Evolutionary conservation across 2,113 vertebrate genomes (phyloP).

Genomic region (Montifringilla adamsi): DNA sequence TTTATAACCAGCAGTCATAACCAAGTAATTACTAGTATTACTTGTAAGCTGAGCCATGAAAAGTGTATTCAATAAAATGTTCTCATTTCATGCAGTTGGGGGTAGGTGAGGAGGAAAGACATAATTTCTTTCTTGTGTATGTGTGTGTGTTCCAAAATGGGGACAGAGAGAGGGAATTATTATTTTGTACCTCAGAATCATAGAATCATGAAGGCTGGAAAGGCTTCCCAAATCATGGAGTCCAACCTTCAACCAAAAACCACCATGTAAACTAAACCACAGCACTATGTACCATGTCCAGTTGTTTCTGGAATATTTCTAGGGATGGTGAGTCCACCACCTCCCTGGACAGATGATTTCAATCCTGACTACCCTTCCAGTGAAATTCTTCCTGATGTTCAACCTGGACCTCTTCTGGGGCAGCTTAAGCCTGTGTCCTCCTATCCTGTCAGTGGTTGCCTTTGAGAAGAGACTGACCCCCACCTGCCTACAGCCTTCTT

Average conservation of each 20-base stretch:
- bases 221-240: background rate
- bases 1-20: background rate
- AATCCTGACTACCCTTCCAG: background rate
- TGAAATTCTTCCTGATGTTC: background rate
- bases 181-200: background rate
- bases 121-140: background rate
- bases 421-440: background rate
- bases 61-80: background rate
- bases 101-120: background rate
- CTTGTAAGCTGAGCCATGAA: background rate
- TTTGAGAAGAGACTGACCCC: rapidly evolving
- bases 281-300: background rate
- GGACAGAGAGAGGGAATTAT: background rate
- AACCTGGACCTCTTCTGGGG: background rate
- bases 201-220: background rate
- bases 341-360: background rate
- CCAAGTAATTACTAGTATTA: background rate
- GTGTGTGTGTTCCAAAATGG: background rate
- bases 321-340: background rate
- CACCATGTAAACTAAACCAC: background rate
- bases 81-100: background rate
- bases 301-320: background rate
- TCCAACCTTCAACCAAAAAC: background rate
- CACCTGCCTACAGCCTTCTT: background rate
- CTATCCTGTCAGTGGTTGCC: background rate